phyloP scores from a whole-genome alignment of 2,888 invertebrate species.

The Pachymerium ferrugineum region DNA sequence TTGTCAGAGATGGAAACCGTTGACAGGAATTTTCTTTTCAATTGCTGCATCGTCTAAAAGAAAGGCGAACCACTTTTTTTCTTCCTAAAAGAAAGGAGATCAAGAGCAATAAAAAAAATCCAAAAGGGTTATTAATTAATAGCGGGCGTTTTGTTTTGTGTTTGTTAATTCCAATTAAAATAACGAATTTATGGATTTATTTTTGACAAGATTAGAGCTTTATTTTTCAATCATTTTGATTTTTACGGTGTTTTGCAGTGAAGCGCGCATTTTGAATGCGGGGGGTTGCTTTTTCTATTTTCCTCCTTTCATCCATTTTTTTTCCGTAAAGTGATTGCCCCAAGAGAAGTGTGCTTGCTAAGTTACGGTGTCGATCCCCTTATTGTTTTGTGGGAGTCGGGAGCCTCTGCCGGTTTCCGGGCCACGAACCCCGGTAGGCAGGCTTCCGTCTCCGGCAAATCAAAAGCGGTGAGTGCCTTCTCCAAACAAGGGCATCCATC shows the following conservation, averaged over 20 bases:
- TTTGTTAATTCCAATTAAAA: not conserved
- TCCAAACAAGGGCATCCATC: slow-evolving; percentile 27
- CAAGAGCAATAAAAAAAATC: not conserved
- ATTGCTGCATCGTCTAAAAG: not conserved
- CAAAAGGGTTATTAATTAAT: not conserved
- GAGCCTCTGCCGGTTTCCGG: slow-evolving; percentile 14
- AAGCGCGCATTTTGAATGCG: slow-evolving; percentile 16
- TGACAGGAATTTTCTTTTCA: slow-evolving; percentile 26
- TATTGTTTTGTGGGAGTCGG: slow-evolving; percentile 27
- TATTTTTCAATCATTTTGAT: not conserved
- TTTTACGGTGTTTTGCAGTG: slow-evolving; percentile 12
- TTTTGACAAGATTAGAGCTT: not conserved
- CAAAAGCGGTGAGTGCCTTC: slow-evolving; percentile 27
- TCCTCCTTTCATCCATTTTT: too few species aligned
- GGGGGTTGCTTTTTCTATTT: slow-evolving; percentile 20
- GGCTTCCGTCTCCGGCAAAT: slow-evolving; percentile 27
- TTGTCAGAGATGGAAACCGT: slow-evolving; percentile 25
- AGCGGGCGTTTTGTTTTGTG: not conserved
- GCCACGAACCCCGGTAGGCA: slow-evolving; percentile 27
- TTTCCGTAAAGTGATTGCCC: not conserved
- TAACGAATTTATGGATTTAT: not conserved
- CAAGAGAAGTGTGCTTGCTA: not conserved
- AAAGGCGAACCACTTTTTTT: not conserved
- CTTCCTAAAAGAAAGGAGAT: not conserved
- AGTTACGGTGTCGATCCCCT: slow-evolving; percentile 20